Evolutionary conservation across 2,113 vertebrate genomes (phyloP).

Genomic region (Calonectris borealis): DNA sequence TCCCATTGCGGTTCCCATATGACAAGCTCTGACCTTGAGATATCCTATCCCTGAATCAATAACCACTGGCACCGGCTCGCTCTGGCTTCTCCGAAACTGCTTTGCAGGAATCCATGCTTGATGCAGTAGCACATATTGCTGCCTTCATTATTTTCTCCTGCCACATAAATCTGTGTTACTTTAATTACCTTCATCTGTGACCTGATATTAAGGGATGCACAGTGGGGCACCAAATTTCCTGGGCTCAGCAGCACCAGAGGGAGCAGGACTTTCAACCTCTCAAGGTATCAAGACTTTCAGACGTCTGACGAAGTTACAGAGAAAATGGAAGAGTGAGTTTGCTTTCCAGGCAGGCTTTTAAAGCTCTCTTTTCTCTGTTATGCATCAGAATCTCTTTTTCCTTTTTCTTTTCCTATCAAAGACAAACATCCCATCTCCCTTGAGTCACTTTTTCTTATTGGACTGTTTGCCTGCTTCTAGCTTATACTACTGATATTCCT

Average conservation of each 20-base stretch:
- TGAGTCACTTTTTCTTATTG: not conserved
- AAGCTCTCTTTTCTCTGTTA: not conserved
- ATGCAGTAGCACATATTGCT: not conserved
- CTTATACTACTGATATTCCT: not conserved
- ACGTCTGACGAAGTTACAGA: fast-evolving
- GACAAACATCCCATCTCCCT: not conserved
- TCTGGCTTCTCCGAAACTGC: not conserved
- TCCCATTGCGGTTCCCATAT: not conserved
- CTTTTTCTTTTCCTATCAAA: not conserved
- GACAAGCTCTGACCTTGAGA: not conserved
- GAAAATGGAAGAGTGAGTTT: not conserved
- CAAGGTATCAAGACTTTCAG: not conserved
- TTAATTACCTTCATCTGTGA: not conserved
- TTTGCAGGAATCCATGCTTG: not conserved
- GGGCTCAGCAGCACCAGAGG: not conserved
- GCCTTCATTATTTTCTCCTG: not conserved
- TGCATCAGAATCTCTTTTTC: not conserved
- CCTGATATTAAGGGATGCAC: not conserved
- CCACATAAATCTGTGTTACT: not conserved
- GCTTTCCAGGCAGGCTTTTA: not conserved
- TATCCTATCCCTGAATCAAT: conserved; percentile 1
- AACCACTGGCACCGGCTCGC: not conserved
- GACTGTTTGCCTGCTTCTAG: not conserved
- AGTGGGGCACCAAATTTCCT: not conserved
- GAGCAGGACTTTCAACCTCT: not conserved